Evolutionary conservation across 2,888 invertebrate species (phyloP).

Genomic region (Yponomeuta evonymella): DNA sequence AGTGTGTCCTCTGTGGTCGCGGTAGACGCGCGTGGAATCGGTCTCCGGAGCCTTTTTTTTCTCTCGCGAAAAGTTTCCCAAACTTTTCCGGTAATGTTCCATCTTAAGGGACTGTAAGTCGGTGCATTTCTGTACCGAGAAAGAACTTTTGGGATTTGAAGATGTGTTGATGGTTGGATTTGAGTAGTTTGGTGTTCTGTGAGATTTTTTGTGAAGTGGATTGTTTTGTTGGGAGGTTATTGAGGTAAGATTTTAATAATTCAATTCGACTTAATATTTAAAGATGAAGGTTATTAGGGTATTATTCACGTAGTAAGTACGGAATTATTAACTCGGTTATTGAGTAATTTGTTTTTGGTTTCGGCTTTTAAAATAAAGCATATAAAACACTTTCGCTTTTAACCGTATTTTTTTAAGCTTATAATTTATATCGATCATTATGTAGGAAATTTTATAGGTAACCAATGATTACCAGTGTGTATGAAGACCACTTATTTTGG

Average conservation of each 20-base stretch:
- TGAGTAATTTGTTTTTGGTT: too few relatives aligned
- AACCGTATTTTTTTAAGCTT: too few relatives aligned
- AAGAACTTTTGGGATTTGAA: neutral
- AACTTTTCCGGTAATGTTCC: constrained; percentile 35
- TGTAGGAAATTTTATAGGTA: too few relatives aligned
- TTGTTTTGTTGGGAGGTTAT: neutral
- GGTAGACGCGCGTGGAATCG: constrained; percentile 38
- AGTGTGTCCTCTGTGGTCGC: constrained; percentile 49
- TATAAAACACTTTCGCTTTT: too few relatives aligned
- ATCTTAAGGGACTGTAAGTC: neutral
- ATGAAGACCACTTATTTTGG: too few relatives aligned
- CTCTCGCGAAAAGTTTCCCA: constrained; percentile 50
- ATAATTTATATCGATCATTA: too few relatives aligned
- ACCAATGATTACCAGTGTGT: too few relatives aligned
- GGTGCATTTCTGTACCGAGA: neutral
- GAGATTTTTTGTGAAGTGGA: constrained; percentile 3
- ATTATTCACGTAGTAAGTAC: too few relatives aligned
- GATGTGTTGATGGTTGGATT: neutral
- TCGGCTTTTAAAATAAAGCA: too few relatives aligned
- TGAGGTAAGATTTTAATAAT: neutral
- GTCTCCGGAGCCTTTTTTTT: constrained; percentile 26
- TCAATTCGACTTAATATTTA: neutral
- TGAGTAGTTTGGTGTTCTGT: neutral
- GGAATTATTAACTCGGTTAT: too few relatives aligned
- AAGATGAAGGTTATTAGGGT: too few relatives aligned